phyloP scores from a whole-genome alignment of 2,113 vertebrate species.

The Amphilophus citrinellus region DNA sequence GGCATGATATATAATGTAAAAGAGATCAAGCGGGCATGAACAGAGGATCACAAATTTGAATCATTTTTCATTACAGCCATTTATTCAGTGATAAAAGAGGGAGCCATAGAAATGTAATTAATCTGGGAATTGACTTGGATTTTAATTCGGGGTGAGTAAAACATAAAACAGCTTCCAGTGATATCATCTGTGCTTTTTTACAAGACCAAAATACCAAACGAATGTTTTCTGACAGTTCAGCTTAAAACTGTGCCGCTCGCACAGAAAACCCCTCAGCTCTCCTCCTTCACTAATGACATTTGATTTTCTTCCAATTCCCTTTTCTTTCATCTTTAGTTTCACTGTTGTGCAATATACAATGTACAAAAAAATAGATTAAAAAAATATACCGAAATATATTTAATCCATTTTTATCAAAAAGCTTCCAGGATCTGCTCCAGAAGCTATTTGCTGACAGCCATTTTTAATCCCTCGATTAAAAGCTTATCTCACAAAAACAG shows the following conservation, averaged over 20 bases:
- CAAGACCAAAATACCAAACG: background rate
- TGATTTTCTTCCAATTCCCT: background rate
- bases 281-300: background rate
- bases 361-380: background rate
- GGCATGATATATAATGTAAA: constrained; percentile 16
- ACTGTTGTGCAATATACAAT: constrained; percentile 14
- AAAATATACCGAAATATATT: background rate
- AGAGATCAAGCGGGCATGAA: constrained; percentile 45
- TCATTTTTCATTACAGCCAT: constrained; percentile 50
- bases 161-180: background rate
- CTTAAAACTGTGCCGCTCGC: constrained; percentile 18
- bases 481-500: constrained; percentile 64
- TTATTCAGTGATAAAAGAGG: constrained; percentile 62
- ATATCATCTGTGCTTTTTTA: constrained; percentile 17
- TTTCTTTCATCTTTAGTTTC: constrained; percentile 10
- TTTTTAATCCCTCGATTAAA: constrained; percentile 68
- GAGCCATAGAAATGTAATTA: constrained; percentile 33
- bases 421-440: constrained; percentile 41
- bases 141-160: constrained; percentile 14
- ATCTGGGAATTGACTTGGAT: constrained; percentile 30
- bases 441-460: constrained; percentile 46
- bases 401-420: constrained; percentile 26
- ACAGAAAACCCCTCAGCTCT: background rate
- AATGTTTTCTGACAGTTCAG: constrained; percentile 8
- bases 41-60: constrained; percentile 42